Evolutionary conservation across 2,113 vertebrate species (phyloP).

Genomic region (Equus przewalskii): DNA sequence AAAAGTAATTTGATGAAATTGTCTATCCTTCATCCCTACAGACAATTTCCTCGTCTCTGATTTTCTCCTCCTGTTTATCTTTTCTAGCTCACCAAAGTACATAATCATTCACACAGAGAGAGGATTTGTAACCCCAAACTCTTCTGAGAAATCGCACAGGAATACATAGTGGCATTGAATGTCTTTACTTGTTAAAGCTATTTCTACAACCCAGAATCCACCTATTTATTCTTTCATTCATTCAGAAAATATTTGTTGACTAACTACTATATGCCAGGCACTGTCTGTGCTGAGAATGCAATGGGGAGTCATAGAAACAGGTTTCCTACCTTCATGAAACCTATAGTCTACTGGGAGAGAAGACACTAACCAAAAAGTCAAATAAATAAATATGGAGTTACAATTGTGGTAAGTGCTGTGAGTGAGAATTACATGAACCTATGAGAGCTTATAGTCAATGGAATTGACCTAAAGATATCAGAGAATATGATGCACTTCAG

Average conservation of each 20-base stretch:
- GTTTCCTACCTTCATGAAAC: constrained; percentile 14
- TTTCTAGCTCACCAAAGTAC: constrained; percentile 15
- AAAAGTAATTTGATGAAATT: not conserved
- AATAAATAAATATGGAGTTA: not conserved
- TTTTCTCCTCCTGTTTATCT: not conserved
- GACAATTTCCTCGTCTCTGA: not conserved
- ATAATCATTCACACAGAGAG: not conserved
- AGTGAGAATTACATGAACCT: not conserved
- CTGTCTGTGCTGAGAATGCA: constrained; percentile 24
- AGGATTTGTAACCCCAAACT: not conserved
- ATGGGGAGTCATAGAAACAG: not conserved
- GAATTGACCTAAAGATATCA: not conserved
- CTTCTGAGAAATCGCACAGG: not conserved
- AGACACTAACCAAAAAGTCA: constrained; percentile 40
- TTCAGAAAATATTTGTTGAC: constrained; percentile 37
- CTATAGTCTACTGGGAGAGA: not conserved
- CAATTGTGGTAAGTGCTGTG: not conserved
- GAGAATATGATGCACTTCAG: not conserved
- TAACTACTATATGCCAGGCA: not conserved
- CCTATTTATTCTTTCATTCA: constrained; percentile 43
- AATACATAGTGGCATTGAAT: not conserved
- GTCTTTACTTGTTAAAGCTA: constrained; percentile 31
- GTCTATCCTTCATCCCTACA: not conserved
- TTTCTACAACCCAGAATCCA: constrained; percentile 41
- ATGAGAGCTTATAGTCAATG: not conserved